Evolutionary conservation across 1,140 invertebrate species (phyloP), one percentile per base, ranked within the genome.

Genomic region (Holcopasites calliopsidis): DNA sequence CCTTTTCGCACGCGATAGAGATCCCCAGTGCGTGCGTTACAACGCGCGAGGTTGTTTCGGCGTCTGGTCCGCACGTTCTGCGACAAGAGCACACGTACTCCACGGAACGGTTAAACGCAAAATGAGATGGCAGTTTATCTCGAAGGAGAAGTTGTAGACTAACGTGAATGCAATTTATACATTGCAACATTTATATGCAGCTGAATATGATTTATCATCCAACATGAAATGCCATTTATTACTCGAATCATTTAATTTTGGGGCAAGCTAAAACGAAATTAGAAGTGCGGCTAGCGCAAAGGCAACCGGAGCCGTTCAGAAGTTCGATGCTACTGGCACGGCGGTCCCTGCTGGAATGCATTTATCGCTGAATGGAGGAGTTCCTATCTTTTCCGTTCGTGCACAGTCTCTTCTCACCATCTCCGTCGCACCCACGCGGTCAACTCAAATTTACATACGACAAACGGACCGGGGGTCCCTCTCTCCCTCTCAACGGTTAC

Each of bases 311-410:
- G 40, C 16, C n/a, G 52, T n/a, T 47, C 44, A 64, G 28, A 3
- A 1, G 61, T 18, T 40, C 40, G 60, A 57, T 75, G 42, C 40
- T 74, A 31, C 21, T 62, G 60, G 65, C 70, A 65, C 84, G 83
- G 81, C 79, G 79, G 75, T 52, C 78, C 58, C 70, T 42, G 73
- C 58, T 42, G 76, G 76, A 85, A 83, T 84, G 76, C 82, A 77
- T 77, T 85, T 86, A 76, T 82, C 76, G 55, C 69, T 80, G 74
- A 83, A 85, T 81, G 83, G 78, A 77, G n/a, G 65, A 83, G 65
- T 69, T 61, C 66, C 42, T 76, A 44, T 72, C 76, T 79, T 64
- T 52, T 72, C 69, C 54, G 66, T 33, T 60, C 72, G 58, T 52
- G 60, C 26, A 50, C 49, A 23, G 44, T 66, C 49, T 68, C 50